phyloP scores from a whole-genome alignment of 2,888 invertebrate species.

The Parelbella ahira region DNA sequence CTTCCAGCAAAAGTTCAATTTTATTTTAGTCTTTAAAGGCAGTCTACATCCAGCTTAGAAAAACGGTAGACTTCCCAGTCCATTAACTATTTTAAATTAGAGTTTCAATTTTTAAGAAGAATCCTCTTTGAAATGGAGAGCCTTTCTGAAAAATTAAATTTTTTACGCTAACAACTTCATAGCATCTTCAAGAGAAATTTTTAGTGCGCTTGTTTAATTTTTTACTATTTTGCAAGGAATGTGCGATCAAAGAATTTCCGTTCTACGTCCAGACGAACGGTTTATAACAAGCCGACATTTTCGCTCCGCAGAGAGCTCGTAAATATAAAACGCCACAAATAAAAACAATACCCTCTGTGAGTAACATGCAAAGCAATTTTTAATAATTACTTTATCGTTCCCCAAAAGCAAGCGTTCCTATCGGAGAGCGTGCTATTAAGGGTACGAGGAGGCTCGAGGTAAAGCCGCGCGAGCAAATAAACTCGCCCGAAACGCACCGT shows the following conservation, averaged over 20 bases:
- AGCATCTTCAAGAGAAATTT: constrained; percentile 5
- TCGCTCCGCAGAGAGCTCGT: not conserved
- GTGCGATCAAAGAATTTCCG: not conserved
- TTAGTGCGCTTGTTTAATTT: not conserved
- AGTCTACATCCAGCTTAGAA: constrained; percentile 40
- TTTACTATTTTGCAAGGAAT: not conserved
- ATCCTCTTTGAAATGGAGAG: constrained; percentile 38
- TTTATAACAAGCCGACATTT: not conserved
- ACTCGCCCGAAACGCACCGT: constrained; percentile 65
- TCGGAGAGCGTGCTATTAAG: constrained; percentile 64
- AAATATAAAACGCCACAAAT: constrained; percentile 17
- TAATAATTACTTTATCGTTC: constrained; percentile 70
- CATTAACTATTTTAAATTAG: constrained; percentile 58
- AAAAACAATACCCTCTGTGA: constrained; percentile 54
- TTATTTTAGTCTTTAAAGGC: constrained; percentile 47
- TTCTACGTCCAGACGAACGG: not conserved
- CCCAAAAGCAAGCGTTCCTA: constrained; percentile 52
- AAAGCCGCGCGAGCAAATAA: constrained; percentile 71
- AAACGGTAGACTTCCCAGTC: constrained; percentile 56
- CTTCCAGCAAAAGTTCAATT: constrained; percentile 49
- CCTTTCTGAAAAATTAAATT: constrained; percentile 26
- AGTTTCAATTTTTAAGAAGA: constrained; percentile 54
- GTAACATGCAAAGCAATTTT: constrained; percentile 69
- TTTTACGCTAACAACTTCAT: constrained; percentile 9
- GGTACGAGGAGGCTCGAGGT: constrained; percentile 59